Conservation (phyloP, 2,888 invertebrate genomes). For the Lasioglossum zephyrum region DNA sequence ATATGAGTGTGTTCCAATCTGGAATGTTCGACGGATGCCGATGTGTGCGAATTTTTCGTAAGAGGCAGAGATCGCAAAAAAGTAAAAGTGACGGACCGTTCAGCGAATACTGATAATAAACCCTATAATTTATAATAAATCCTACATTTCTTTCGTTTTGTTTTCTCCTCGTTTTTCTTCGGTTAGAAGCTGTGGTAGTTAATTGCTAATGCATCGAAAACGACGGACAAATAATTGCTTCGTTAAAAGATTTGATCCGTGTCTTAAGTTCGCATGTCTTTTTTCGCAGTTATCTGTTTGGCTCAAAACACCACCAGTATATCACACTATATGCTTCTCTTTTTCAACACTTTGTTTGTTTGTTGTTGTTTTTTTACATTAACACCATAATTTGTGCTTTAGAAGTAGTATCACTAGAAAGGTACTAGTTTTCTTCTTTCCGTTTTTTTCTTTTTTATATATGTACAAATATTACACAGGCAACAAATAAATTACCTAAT, state of each 20-base stretch:
- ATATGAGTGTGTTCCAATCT: not conserved
- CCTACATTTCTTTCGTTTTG: conserved; percentile 2
- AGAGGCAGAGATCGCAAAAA: not conserved
- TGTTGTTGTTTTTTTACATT: conserved; percentile 18
- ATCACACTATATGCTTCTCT: conserved; percentile 51
- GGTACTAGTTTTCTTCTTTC: conserved; percentile 52
- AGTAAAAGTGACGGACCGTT: not conserved
- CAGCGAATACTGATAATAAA: not conserved
- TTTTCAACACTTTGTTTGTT: conserved; percentile 17
- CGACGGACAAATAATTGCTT: conserved; percentile 42
- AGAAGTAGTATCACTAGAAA: conserved; percentile 64
- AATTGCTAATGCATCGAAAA: not conserved
- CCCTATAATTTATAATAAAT: not conserved
- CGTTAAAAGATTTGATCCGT: conserved; percentile 32
- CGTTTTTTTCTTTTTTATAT: conserved; percentile 16
- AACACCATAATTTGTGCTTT: conserved; percentile 63
- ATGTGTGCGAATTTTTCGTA: not conserved
- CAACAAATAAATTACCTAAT: conserved; percentile 67
- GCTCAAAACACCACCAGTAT: conserved; percentile 55
- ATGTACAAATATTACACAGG: conserved; percentile 67
- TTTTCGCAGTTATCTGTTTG: conserved; percentile 37
- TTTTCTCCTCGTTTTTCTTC: not conserved
- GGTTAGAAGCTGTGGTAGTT: conserved; percentile 23
- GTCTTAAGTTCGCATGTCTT: conserved; percentile 40
- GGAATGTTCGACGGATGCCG: not conserved